Evolutionary conservation across 2,888 invertebrate species (phyloP).

Genomic region (Cheilosia scutellata): DNA sequence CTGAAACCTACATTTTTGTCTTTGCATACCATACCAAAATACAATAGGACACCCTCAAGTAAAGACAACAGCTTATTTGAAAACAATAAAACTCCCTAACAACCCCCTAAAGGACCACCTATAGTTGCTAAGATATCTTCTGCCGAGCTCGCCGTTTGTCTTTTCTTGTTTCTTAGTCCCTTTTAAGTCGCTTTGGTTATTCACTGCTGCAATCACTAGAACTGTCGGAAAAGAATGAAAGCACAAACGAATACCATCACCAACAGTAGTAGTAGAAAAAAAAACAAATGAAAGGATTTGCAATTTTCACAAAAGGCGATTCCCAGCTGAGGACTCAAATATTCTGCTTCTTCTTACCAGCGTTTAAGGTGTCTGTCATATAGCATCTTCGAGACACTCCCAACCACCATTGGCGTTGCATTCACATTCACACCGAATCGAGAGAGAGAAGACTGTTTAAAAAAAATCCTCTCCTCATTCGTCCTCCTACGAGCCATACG

Average conservation of each 20-base stretch:
- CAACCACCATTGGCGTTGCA: neutral
- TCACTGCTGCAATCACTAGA: constrained; percentile 47
- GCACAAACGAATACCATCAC: constrained; percentile 9
- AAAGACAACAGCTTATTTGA: constrained; percentile 14
- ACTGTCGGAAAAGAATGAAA: constrained; percentile 30
- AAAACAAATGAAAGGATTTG: constrained; percentile 47
- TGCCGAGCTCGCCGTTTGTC: constrained; percentile 13
- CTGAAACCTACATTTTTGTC: neutral
- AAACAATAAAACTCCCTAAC: constrained; percentile 44
- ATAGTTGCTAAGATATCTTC: constrained; percentile 25
- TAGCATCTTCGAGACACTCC: constrained; percentile 3
- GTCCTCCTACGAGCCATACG: constrained; percentile 9
- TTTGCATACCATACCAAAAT: neutral
- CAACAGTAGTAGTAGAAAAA: neutral
- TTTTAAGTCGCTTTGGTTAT: constrained; percentile 38
- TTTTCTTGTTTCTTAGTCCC: constrained; percentile 17
- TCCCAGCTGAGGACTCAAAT: constrained; percentile 51
- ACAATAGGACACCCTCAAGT: constrained; percentile 7
- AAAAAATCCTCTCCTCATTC: neutral
- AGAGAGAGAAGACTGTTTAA: constrained; percentile 1
- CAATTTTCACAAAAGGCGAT: constrained; percentile 61
- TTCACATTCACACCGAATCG: constrained; percentile 20
- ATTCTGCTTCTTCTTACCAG: constrained; percentile 24
- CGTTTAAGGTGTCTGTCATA: constrained; percentile 51
- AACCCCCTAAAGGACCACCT: constrained; percentile 39